Evolutionary conservation across 2,797 vertebrate genomes (phyloP), one percentile per base, ranked within the genome.

Genomic region (Borostomias antarcticus): DNA sequence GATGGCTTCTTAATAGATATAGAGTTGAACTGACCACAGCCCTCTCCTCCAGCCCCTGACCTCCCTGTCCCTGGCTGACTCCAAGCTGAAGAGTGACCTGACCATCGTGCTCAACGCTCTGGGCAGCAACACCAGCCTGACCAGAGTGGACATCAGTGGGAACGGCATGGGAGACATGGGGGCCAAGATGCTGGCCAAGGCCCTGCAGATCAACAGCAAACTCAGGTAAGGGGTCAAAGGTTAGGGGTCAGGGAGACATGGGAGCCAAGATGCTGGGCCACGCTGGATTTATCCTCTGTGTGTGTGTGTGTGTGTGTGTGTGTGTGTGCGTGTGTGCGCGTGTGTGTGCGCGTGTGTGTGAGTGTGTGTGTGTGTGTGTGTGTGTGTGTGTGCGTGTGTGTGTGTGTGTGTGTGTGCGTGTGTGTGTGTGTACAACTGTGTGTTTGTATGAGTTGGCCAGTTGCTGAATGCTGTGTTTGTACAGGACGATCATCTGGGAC

Each of bases 101-200:
- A 96, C 95, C 78, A 96, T 99, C 37, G 90, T 99, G 69, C 93
- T 99, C 79, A 99, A 98, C 26, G 96, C 96, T 15, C 88, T 99
- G 68, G 97, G 96, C 66, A 98, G 96, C 91, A 99, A 99, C 86
- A 94, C 95, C 23, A 95, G 96, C 1, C 92, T 99, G 69, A 97
- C 95, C 57, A 94, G 92, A 76, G 92, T 99, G 54, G 97, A 98
- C 88, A 96, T 99, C 89, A 96, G 96, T 33, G 97, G 97, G 45
- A 99, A 99, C 10, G 92, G 91, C 23, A 99, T 99, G 97, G 97
- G 96, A 0, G 97, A 99, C 84, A 97, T 99, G 95, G 96, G 97
- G 43, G 96, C 96, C 0, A 98, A 97, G 90, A 99, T 99, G 97
- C 75, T 99, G 79, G 96, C 96, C 60, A 99, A 99, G 82, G 97